Evolutionary conservation across 2,113 vertebrate genomes (phyloP), one percentile per base, ranked within the genome.

Genomic region (Corvus hawaiiensis): DNA sequence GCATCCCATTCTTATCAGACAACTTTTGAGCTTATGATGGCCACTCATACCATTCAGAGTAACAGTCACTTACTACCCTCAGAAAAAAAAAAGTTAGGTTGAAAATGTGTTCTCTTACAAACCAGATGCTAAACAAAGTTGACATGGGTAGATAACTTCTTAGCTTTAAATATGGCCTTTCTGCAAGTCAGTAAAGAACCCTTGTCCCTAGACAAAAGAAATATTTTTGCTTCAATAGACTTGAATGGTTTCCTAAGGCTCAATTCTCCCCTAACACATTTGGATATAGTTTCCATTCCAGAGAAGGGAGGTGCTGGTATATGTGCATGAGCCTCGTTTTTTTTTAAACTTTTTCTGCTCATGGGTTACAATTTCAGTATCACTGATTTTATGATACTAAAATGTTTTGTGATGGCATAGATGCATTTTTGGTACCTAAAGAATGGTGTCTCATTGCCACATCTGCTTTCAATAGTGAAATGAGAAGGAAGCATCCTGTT

Each of bases 201-300:
- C 62, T 18, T 80, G 72, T 81, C 43, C 79, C 90, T 61, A 78
- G 61, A 93, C 55, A 95, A 94, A 93, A 88, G 20, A 74, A 93
- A n/a, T 89, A 86, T 74, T 93, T 87, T 73, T 84, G 55, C 52
- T 86, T 91, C 85, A 61, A 44, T 61, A 52, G 74, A 77, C 59
- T 67, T 93, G 63, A 95, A 73, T 83, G 37, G 43, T 81, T 90
- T 95, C 92, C 85, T 78, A 46, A 44, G 61, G 85, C 79, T 79
- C 81, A 84, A 20, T 78, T 90, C 16, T 76, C 84, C 68, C 69
- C 67, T 16, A 56, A 77, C 52, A 52, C 18, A 71, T 74, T 79
- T 62, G 55, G 24, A 41, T 88, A 52, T 3, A 44, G 20, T 59
- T 95, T 58, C 79, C 83, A 77, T 78, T 84, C 64, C 66, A 88